Conservation (phyloP, 2,797 vertebrate genomes). For the Fratercula arctica region DNA sequence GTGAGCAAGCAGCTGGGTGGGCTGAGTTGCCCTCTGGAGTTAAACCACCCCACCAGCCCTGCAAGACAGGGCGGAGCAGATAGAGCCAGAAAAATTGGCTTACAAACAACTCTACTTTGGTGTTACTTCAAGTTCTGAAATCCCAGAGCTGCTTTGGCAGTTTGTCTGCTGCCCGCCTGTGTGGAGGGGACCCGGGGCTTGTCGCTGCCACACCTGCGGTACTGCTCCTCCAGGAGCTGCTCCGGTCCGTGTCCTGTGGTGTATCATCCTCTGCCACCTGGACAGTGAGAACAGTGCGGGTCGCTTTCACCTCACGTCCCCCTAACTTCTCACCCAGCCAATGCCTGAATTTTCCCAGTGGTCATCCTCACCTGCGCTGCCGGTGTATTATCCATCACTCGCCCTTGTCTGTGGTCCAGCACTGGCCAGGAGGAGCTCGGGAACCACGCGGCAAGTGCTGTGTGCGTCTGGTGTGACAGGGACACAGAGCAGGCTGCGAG, state of each 20-base stretch:
- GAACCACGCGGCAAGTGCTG: accelerated
- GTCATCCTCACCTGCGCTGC: neutral
- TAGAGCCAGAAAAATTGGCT: neutral
- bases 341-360: too few relatives aligned
- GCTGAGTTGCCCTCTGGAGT: neutral
- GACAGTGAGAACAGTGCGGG: too few relatives aligned
- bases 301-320: neutral
- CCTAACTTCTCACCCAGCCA: neutral
- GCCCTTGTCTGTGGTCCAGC: accelerated
- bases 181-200: neutral
- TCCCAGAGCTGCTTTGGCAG: neutral
- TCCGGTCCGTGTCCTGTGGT: neutral
- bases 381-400: accelerated
- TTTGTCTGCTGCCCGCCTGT: neutral
- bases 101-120: neutral
- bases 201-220: accelerated
- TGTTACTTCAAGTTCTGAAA: neutral
- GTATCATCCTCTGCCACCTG: neutral
- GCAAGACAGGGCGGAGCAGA: neutral
- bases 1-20: neutral
- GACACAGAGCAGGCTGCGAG: accelerated
- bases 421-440: neutral
- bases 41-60: too few relatives aligned
- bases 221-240: neutral
- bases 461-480: accelerated